A percentile compares a stretch with the other conserved stretches of the same genome.
phyloP scores from a whole-genome alignment of 2,113 vertebrate genomes.

The Bettongia penicillata region DNA sequence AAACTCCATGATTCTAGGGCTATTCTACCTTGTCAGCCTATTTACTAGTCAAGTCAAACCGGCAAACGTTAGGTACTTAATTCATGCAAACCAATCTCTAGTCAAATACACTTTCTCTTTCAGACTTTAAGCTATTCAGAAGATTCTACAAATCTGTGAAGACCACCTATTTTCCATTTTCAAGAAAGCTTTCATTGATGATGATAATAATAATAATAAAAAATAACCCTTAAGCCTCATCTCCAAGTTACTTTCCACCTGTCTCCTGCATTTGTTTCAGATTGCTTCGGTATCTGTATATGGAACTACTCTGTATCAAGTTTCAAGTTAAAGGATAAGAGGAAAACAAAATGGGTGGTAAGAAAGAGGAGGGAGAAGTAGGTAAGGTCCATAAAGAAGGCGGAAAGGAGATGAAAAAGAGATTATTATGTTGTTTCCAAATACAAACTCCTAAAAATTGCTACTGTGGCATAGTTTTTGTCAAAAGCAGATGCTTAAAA shows the following conservation, averaged over 20 bases:
- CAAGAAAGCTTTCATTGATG: background rate
- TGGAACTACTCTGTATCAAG: background rate
- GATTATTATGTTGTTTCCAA: slow-evolving; percentile 8
- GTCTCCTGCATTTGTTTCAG: background rate
- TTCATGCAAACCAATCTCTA: background rate
- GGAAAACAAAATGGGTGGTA: background rate
- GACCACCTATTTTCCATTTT: background rate
- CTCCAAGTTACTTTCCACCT: background rate
- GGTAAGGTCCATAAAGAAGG: background rate
- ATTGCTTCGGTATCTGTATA: background rate
- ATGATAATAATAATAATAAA: background rate
- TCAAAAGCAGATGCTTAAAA: slow-evolving; percentile 12
- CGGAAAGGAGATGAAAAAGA: background rate
- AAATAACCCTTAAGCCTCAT: background rate
- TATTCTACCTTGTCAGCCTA: background rate
- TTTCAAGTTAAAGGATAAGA: background rate
- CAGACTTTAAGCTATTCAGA: background rate
- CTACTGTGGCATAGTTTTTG: background rate
- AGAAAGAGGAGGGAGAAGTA: background rate
- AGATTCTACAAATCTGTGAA: background rate
- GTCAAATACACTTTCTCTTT: background rate
- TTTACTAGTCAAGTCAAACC: background rate
- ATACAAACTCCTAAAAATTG: slow-evolving; percentile 13
- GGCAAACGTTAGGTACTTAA: background rate
- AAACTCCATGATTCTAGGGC: background rate